Evolutionary conservation across 1,140 invertebrate genomes (phyloP), one percentile per base, ranked within the genome.

Genomic region (Papilio glaucus): DNA sequence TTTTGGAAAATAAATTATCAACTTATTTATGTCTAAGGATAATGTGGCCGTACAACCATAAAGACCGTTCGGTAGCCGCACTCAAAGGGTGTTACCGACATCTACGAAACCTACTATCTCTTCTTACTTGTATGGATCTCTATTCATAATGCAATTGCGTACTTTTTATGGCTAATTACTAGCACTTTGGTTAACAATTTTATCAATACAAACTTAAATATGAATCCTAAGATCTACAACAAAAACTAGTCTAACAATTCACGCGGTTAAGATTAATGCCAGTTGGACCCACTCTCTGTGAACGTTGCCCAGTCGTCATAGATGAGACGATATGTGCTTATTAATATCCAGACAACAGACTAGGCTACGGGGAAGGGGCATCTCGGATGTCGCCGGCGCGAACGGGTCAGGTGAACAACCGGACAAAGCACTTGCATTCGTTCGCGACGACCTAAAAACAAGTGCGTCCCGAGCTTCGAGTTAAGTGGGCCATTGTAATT

Each of bases 381-480:
- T 53, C 7, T 53, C 45, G 18, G 57, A 61, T 9, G n/a, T 8
- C 0, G 26, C 7, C 4, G 15, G 33, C 45, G 21, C 4, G 21
- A 37, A 18, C 15, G 15, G 15, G 1, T 63, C 61, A 63, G 61
- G 61, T 63, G 61, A 63, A 63, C 60, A 62, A 62, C 60, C 61
- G 61, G 61, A 37, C 61, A 39, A 39, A 39, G 33, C n/a, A 63
- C 15, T 63, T 63, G 61, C 61, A 63, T 38, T 37, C 15, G 61
- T 38, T 33, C 60, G 60, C 33, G 60, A 33, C 57, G 60, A 63
- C 33, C 61, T 63, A 63, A 63, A 63, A 63, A 38, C 61, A 63
- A 33, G 61, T 63, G 29, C 33, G 61, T 37, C 33, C 9, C 18
- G 7, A 53, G 12, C 45, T 53, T 15, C 13, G 15, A 18, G 29